Percentiles rank a stretch among this genome's conserved stretches.
These are phyloP conservation scores for Lagopus muta DNA, from an alignment of 2,113 vertebrate species.

Conservation along the genomic window DNA sequence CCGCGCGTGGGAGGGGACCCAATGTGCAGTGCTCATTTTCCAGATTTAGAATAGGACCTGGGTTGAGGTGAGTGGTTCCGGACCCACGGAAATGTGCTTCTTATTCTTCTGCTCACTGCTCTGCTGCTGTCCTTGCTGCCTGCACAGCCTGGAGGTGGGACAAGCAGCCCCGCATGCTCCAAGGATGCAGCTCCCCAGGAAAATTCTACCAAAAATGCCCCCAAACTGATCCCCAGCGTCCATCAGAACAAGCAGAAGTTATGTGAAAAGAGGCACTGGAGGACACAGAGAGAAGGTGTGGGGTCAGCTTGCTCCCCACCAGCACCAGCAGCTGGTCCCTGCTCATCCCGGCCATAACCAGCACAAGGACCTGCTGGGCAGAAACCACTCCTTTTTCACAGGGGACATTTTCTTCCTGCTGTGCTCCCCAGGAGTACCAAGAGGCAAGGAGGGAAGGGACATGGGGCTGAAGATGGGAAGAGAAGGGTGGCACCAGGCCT, in stretches of 20 bases:
- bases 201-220: not conserved
- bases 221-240: not conserved
- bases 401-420: not conserved
- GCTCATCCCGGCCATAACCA: not conserved
- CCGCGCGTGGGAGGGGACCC: not conserved
- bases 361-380: not conserved
- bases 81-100: not conserved
- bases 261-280: not conserved
- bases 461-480: not conserved
- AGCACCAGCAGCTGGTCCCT: not conserved
- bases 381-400: not conserved
- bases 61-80: not conserved
- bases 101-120: accelerated
- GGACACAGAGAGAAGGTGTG: not conserved
- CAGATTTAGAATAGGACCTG: not conserved
- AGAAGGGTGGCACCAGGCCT: not conserved
- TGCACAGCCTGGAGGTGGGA: not conserved
- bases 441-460: not conserved
- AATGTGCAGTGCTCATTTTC: accelerated
- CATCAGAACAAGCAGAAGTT: not conserved
- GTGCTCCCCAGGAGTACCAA: not conserved
- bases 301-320: not conserved
- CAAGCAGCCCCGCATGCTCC: accelerated
- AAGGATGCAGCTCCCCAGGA: not conserved
- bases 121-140: not conserved